These are phyloP conservation scores for Heliconius hortense DNA, from an alignment of 2,888 invertebrate species.

Conservation along the genomic window DNA sequence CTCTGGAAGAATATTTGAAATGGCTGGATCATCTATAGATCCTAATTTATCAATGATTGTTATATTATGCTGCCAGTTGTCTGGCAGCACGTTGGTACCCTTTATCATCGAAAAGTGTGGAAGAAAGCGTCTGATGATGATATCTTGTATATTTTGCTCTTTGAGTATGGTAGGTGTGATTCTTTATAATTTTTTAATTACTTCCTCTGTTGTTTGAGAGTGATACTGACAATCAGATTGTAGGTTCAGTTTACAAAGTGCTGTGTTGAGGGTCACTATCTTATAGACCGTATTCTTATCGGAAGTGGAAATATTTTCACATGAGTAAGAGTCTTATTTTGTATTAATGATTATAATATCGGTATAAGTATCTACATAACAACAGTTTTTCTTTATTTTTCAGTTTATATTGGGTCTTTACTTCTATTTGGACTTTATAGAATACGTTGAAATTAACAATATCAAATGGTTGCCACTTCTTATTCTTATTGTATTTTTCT, in stretches of 20 bases:
- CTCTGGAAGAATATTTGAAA: conserved; percentile 37
- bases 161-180: conserved; percentile 36
- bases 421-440: conserved; percentile 50
- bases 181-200: too few species aligned
- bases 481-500: conserved; percentile 52
- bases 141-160: conserved; percentile 34
- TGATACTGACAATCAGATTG: too few species aligned
- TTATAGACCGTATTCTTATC: too few species aligned
- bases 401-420: conserved; percentile 50
- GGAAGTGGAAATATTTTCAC: too few species aligned
- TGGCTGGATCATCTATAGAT: conserved; percentile 36
- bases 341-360: too few species aligned
- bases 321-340: too few species aligned
- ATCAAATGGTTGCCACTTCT: conserved; percentile 55
- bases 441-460: conserved; percentile 37
- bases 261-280: too few species aligned
- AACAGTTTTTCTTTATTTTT: conserved; percentile 18
- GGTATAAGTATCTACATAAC: too few species aligned
- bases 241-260: too few species aligned
- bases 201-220: too few species aligned
- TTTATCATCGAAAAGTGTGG: conserved; percentile 37
- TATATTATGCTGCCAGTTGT: conserved; percentile 36
- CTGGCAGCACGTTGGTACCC: conserved; percentile 28
- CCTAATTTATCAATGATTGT: conserved; percentile 36
- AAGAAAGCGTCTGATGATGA: conserved; percentile 30